Evolutionary conservation across 2,113 vertebrate species (phyloP), one percentile per base, ranked within the genome.

Genomic region (Nothocercus nigrocapillus): DNA sequence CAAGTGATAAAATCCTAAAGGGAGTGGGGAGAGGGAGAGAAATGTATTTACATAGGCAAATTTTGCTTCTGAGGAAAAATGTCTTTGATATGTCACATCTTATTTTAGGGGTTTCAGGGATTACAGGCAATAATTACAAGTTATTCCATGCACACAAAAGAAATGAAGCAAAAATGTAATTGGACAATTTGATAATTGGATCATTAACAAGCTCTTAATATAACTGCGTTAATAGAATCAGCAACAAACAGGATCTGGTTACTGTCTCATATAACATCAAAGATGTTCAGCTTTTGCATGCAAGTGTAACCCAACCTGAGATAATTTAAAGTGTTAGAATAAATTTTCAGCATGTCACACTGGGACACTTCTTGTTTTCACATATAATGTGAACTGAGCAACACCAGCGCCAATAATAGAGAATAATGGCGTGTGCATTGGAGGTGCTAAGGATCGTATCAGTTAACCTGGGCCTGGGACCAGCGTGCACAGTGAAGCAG

Each of bases 161-260:
- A 89, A 94, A 94, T 85, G n/a, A 91, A 67, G 58, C 73, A 89
- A 92, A 95, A 30, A 34, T 25, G 42, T 86, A 81, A 89, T 94
- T 83, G 93, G 79, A 40, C 38, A 59, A 78, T 90, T 93, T 95
- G 56, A 74, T 95, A 96, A 95, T 92, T 85, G 88, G 36, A 88
- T 95, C 45, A 90, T 86, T 96, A 97, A 77, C 36, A 95, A 88
- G 79, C 44, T 90, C 20, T 95, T 91, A 95, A 87, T 91, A 72
- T 72, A 82, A 40, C 78, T 77, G 20, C 69, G 68, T 36, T 83
- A 90, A 74, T 88, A 59, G 47, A 90, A 75, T 51, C 11, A 56
- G 58, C 83, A 93, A 74, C 72, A 94, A 96, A 42, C 44, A 54
- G 3, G 87, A 68, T 94, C 56, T 64, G 54, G 68, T 97, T 86